Evolutionary conservation across 2,113 vertebrate species (phyloP), one percentile per base, ranked within the genome.

Genomic region (Cynocephalus volans): DNA sequence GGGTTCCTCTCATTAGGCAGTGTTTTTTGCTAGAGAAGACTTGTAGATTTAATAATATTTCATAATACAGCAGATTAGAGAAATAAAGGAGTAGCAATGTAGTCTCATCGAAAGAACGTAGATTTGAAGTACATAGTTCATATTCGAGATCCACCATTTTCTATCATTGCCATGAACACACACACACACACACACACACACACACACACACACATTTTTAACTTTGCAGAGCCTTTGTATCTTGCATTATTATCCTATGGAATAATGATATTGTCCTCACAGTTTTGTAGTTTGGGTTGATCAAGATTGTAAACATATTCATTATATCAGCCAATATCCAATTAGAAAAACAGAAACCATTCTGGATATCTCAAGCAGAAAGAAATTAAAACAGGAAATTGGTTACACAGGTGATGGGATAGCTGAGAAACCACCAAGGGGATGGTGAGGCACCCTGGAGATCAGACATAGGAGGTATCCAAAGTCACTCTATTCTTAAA

Each of bases 361-460:
- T 26, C 26, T 23, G 17, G 21, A 81, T 64, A 36, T 52, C 76
- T 41, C 23, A 72, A 92, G 88, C 56, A 88, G n/a, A 64, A 93
- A 88, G 45, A 92, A 92, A 83, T 33, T 79, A 21, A 89, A 81
- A 72, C 6, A 92, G 8, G 41, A 89, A 76, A 65, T 36, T 84
- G 23, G 1, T 93, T 83, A 70, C 19, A 62, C 9, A 33, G n/a
- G 13, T 77, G 8, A 33, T 54, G 6, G n/a, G 7, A 3, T 60
- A 88, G 48, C 52, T 52, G 26, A 67, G 41, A 90, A 86, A 33
- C 12, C 48, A 41, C 41, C 82, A n/a, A 48, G 60, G 17, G 14
- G 21, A 65, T 7, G 19, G 26, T 33, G 72, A 62, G 41, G 9
- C 36, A 85, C 54, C 23, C 10, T 72, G 80, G 56, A 64, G 26